These are phyloP conservation scores for Notodonta ziczac DNA, from an alignment of 2,888 invertebrate species.

Conservation along the genomic window DNA sequence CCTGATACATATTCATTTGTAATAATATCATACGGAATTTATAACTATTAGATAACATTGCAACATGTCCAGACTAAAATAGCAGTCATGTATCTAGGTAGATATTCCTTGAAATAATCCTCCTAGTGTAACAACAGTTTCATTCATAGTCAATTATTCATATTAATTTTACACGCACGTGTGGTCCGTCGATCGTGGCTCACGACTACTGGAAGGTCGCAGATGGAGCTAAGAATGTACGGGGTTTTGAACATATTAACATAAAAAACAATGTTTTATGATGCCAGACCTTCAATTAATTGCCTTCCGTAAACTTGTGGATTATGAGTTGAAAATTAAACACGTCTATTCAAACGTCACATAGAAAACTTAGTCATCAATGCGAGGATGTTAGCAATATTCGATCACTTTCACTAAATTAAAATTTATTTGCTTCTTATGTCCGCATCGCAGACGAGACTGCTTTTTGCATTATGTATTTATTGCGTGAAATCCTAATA, in stretches of 20 bases:
- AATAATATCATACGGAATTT: too few species aligned
- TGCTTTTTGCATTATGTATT: not conserved
- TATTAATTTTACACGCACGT: conserved; percentile 50
- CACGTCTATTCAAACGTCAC: not conserved
- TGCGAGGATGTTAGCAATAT: not conserved
- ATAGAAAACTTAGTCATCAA: not conserved
- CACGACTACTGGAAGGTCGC: conserved; percentile 43
- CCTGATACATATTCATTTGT: too few species aligned
- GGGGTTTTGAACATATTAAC: conserved; percentile 24
- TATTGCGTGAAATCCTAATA: conserved; percentile 9
- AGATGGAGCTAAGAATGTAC: conserved; percentile 21
- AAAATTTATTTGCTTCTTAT: not conserved
- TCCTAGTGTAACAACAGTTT: conserved; percentile 42
- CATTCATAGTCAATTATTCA: conserved; percentile 50
- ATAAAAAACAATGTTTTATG: conserved; percentile 14
- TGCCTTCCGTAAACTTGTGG: not conserved
- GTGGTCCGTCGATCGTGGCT: conserved; percentile 39
- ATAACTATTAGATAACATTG: conserved; percentile 26
- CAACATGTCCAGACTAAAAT: conserved; percentile 39
- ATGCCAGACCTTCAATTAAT: conserved; percentile 2
- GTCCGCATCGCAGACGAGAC: not conserved
- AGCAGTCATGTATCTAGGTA: conserved; percentile 23
- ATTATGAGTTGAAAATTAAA: not conserved
- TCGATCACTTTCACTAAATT: not conserved
- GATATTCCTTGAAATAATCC: conserved; percentile 39